Base-by-base conservation (phyloP, 2,888 invertebrate genomes). In the Trisateles emortualis region DNA sequence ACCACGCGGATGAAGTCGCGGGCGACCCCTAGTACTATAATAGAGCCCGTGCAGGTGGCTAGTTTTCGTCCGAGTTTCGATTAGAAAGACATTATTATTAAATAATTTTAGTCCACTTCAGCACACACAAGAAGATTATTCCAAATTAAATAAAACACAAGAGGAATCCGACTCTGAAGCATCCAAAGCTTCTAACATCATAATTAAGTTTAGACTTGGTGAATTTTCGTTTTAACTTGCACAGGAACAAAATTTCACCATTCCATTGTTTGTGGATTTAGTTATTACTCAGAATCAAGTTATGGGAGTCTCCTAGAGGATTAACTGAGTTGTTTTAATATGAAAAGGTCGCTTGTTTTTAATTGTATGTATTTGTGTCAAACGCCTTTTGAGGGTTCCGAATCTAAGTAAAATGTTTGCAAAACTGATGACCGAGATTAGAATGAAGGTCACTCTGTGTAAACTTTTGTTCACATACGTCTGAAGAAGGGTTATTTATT, bases 261-360 rank as follows among this genome's bases (percentile, higher is more conserved):
- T 68, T 68, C 68, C 72, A 76, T 78, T 81, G 79, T 81, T 81
- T 80, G 79, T 64, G 66, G 77, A 73, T 78, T 77, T 71, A 71
- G 79, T 81, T 80, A 79, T 80, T 73, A 73, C 70, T 67, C 63
- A 57, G 59, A 80, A 80, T 80, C 76, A 72, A 74, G 73, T 78
- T 80, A 80, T 67, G 64, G 59, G 54, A 60, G 55, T 57, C 58
- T 59, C 53, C 54, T 59, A 55, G 51, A 59, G 66, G 70, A 69
- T 72, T 72, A 72, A 66, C 68, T 46, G 60, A 65, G 62, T 68
- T 73, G 59, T 67, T 70, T 70, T 67, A 73, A 73, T 67, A 56
- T 56, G 42, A 46, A 48, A 71, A 69, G 67, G 69, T 69, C 67
- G 44, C 59, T 51, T 49, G 65, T 68, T 72, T 72, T 68, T 60